phyloP scores from a whole-genome alignment of 2,113 vertebrate genomes.

The Seriola rivoliana region DNA sequence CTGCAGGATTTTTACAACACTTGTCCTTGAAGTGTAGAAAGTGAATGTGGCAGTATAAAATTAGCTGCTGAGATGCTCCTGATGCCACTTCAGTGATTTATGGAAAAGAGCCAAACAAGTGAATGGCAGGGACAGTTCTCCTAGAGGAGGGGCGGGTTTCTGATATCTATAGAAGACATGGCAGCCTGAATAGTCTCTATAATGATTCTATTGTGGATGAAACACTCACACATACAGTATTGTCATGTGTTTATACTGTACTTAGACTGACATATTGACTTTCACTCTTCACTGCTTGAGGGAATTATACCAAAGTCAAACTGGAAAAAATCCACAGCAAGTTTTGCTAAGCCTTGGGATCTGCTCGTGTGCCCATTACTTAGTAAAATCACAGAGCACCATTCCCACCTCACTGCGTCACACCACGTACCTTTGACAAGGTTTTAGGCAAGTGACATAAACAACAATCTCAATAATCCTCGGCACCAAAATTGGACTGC shows the following conservation, averaged over 20 bases:
- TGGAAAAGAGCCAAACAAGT: constrained; percentile 49
- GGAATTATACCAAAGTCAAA: constrained; percentile 54
- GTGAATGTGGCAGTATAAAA: constrained; percentile 26
- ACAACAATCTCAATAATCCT: constrained; percentile 44
- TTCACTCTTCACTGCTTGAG: constrained; percentile 27
- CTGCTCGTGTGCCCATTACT: constrained; percentile 11
- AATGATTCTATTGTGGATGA: constrained; percentile 34
- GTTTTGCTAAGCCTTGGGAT: constrained; percentile 17
- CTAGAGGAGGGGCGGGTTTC: background rate
- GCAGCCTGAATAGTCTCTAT: background rate
- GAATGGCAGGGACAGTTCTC: constrained; percentile 26
- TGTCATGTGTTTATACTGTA: background rate
- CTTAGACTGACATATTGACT: constrained; percentile 19
- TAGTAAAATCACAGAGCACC: constrained; percentile 13
- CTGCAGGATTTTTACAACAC: no score
- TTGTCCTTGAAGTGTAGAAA: constrained; percentile 33
- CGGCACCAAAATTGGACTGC: constrained; percentile 10
- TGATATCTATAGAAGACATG: constrained; percentile 36
- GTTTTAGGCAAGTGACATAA: constrained; percentile 34
- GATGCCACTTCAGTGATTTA: constrained; percentile 18
- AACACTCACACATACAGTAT: constrained; percentile 17
- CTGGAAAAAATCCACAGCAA: constrained; percentile 25
- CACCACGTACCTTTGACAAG: constrained; percentile 24
- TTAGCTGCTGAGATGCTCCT: constrained; percentile 1
- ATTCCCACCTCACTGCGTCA: constrained; percentile 6